Conservation (phyloP, 92 coral and sea anemone species). For the Isaurus tuberculatus region DNA sequence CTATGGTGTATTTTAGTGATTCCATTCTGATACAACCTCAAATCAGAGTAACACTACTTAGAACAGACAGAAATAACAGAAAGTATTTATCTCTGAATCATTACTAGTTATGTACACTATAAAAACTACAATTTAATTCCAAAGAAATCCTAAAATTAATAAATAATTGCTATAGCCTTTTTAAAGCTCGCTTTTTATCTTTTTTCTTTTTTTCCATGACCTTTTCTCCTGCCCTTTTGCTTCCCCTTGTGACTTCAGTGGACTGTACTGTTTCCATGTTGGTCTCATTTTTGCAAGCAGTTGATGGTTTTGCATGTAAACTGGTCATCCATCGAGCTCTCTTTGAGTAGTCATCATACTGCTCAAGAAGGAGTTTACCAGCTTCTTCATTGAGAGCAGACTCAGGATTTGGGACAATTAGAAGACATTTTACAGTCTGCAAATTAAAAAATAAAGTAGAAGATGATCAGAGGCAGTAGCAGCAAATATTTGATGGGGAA, state of each 20-base stretch:
- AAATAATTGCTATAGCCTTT: conserved; percentile 78
- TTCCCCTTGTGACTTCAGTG: conserved; percentile 77
- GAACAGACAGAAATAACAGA: no score
- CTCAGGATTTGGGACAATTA: conserved; percentile 98
- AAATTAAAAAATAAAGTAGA: conserved; percentile 3
- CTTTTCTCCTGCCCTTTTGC: conserved; percentile 89
- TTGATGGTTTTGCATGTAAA: conserved; percentile 85
- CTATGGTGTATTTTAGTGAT: no score
- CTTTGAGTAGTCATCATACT: conserved; percentile 94
- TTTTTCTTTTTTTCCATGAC: conserved; percentile 95
- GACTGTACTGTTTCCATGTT: conserved; percentile 60
- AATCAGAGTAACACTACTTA: no score
- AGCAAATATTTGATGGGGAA: no score
- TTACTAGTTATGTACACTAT: conserved; percentile 37
- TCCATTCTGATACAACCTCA: no score
- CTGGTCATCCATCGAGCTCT: conserved; percentile 97
- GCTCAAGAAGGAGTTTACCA: conserved; percentile 92
- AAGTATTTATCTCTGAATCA: neutral
- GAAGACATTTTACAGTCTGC: conserved; percentile 95
- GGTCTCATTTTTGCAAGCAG: conserved; percentile 54
- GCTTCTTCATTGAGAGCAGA: conserved; percentile 99
- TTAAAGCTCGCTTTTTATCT: conserved; percentile 94
- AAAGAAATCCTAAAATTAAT: conserved; percentile 33
- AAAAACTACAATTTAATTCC: conserved; percentile 44
- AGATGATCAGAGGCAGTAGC: no score